Evolutionary conservation across 2,888 invertebrate species (phyloP), one percentile per base, ranked within the genome.

Genomic region (Diloba caeruleocephala): DNA sequence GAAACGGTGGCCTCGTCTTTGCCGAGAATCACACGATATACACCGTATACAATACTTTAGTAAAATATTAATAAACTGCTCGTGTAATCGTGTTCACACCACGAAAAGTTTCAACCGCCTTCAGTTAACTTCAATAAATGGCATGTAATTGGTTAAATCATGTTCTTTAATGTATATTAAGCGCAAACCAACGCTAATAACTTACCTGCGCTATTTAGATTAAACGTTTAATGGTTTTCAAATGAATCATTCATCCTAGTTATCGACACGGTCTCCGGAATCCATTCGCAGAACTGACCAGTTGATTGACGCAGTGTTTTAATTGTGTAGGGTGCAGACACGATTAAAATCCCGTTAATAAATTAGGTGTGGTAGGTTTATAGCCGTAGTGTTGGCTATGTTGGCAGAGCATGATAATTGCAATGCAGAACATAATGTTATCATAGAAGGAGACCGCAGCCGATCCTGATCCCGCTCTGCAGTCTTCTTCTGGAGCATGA

Each of bases 221-320:
- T 39, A 50, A 48, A 29, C 25, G 29, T 49, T 53, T 15, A 57
- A 44, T 45, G 23, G 26, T 32, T 56, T 50, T 33, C 9, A 49
- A 67, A 71, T 67, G 48, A 71, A 71, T 71, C 58, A 70, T 67
- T 66, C 42, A 64, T 56, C 34, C 31, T 54, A 55, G 38, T 33
- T 57, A 31, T 13, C 10, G 8, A 23, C 13, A 26, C 23, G 13
- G 37, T 8, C 23, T 17, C 10, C 33, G 38, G 61, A 54, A 66
- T 69, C 42, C 31, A 34, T 73, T 71, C 71, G 21, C n/a, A 43
- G 67, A 74, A 74, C 19, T 14, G 51, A 23, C 33, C 44, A 41
- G 49, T 36, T 57, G 55, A 34, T 57, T 66, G n/a, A 59, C 53
- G 41, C 53, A 42, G 63, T 63, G 60, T 52, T 52, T 41, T 38